phyloP scores from a whole-genome alignment of 2,797 vertebrate species.

The Trematomus bernacchii region DNA sequence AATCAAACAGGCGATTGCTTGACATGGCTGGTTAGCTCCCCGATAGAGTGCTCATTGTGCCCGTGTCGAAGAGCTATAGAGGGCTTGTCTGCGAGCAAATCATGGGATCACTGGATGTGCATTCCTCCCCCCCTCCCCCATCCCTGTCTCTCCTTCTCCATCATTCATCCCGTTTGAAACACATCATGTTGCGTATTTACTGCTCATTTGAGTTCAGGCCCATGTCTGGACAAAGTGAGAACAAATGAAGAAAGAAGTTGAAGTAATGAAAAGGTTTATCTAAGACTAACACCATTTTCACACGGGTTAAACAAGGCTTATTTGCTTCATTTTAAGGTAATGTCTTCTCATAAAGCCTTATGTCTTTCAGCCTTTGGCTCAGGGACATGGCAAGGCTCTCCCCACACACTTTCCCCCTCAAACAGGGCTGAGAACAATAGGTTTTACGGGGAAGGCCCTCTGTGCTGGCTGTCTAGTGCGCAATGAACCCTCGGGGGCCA shows the following conservation, averaged over 20 bases:
- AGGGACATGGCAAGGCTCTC: constrained; percentile 30
- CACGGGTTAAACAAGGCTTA: constrained; percentile 32
- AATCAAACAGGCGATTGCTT: constrained; percentile 82
- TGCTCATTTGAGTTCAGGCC: constrained; percentile 28
- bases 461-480: constrained; percentile 54
- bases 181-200: constrained; percentile 29
- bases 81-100: constrained; percentile 76
- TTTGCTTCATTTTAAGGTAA: constrained; percentile 41
- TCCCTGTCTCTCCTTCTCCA: constrained; percentile 15
- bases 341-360: constrained; percentile 9
- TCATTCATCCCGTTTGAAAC: constrained; percentile 47
- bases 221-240: constrained; percentile 3
- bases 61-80: constrained; percentile 70
- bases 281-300: constrained; percentile 12
- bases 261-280: constrained; percentile 8
- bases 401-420: constrained; percentile 12
- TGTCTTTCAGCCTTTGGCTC: constrained; percentile 37
- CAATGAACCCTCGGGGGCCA: constrained; percentile 64
- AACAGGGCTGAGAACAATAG: constrained; percentile 63
- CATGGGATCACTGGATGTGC: constrained; percentile 78
- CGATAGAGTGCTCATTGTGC: constrained; percentile 85
- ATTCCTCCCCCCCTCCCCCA: constrained; percentile 74
- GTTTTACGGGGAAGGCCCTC: constrained; percentile 47
- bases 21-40: constrained; percentile 81
- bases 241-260: neutral